Evolutionary conservation across 2,797 vertebrate genomes (phyloP).

Genomic region (Astyanax mexicanus): DNA sequence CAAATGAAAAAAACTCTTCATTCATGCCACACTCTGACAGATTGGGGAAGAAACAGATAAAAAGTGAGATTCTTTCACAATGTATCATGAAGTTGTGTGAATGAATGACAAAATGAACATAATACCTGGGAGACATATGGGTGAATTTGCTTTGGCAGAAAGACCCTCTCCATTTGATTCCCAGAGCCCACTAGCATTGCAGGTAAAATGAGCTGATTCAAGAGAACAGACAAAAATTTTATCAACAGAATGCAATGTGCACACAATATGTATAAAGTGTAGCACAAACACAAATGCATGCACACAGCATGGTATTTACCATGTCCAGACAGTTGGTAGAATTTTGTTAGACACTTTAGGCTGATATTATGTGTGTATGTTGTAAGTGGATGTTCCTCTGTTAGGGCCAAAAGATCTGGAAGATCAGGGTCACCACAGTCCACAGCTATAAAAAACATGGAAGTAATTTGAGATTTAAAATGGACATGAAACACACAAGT

Average conservation of each 20-base stretch:
- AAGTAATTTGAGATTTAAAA: neutral
- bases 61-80: neutral
- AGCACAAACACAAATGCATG: neutral
- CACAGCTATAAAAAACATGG: slow-evolving; percentile 74
- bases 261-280: too few species aligned
- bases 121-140: slow-evolving; percentile 74
- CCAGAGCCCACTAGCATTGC: slow-evolving; percentile 69
- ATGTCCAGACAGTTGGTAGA: slow-evolving; percentile 79
- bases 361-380: slow-evolving; percentile 71
- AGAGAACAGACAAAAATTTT: neutral
- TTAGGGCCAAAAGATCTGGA: slow-evolving; percentile 62
- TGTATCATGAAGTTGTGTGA: neutral
- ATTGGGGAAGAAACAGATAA: neutral
- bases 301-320: slow-evolving; percentile 39
- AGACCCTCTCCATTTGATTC: slow-evolving; percentile 48
- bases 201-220: slow-evolving; percentile 67
- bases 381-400: slow-evolving; percentile 57
- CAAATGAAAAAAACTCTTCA: neutral
- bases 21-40: slow-evolving; percentile 85
- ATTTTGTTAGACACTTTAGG: slow-evolving; percentile 79
- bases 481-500: too few species aligned
- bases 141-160: slow-evolving; percentile 27
- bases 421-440: slow-evolving; percentile 80
- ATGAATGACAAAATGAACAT: neutral
- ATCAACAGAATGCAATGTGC: neutral